Evolutionary conservation across 2,797 vertebrate genomes (phyloP).

Genomic region (Knipowitschia caucasica): DNA sequence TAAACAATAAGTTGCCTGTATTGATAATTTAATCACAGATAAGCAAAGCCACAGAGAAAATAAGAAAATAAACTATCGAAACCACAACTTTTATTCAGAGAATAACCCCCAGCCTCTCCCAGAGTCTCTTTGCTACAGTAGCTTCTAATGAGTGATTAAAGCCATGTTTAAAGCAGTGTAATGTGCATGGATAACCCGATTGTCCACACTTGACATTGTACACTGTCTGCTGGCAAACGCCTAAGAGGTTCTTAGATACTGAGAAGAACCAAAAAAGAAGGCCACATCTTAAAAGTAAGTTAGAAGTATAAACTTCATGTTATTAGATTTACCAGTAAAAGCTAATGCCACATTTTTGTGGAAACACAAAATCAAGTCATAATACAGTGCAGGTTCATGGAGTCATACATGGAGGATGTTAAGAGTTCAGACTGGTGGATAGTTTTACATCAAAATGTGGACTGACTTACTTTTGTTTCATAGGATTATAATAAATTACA

Average conservation of each 20-base stretch:
- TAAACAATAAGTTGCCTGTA: conserved; percentile 34
- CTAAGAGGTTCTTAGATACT: not conserved
- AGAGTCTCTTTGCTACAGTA: conserved; percentile 21
- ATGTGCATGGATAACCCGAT: conserved; percentile 35
- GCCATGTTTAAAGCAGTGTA: conserved; percentile 15
- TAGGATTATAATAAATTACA: not conserved
- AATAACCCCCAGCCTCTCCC: conserved; percentile 24
- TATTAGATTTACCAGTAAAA: conserved; percentile 9
- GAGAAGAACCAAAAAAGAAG: not conserved
- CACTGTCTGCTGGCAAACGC: conserved; percentile 3
- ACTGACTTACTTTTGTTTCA: not conserved
- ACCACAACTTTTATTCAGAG: conserved; percentile 3
- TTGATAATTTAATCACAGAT: conserved; percentile 36
- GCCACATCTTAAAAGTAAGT: conserved; percentile 5
- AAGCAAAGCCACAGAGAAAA: conserved; percentile 26
- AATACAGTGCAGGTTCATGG: not conserved
- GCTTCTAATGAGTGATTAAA: conserved; percentile 41
- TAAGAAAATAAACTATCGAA: conserved; percentile 17
- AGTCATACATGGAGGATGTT: too few species aligned
- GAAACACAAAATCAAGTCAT: not conserved
- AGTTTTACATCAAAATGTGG: not conserved
- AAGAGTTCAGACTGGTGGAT: not conserved
- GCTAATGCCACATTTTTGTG: conserved; percentile 5
- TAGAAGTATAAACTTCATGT: conserved; percentile 7
- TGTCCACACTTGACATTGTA: conserved; percentile 24